A percentile compares a stretch with the other conserved stretches of the same genome.
These are phyloP conservation scores for Nerophis ophidion DNA, from an alignment of 2,113 vertebrate genomes.

Conservation along the genomic window DNA sequence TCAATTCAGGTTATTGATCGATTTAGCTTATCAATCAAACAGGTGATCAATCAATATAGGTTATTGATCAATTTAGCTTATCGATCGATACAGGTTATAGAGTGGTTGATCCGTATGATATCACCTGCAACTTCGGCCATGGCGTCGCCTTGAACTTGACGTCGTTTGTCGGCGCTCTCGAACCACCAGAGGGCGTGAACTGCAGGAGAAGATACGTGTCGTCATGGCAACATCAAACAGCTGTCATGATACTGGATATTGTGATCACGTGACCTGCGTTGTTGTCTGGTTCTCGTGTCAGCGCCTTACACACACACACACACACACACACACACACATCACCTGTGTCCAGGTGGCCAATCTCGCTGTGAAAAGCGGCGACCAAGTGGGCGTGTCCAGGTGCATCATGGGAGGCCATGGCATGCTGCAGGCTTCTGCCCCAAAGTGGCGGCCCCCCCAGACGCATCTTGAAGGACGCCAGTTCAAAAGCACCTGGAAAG, in stretches of 20 bases:
- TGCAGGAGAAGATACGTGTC: constrained; percentile 30
- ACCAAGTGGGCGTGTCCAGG: constrained; percentile 79
- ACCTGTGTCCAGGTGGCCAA: constrained; percentile 84
- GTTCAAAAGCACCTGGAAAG: constrained; percentile 82
- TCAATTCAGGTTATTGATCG: no score
- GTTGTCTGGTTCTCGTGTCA: no score
- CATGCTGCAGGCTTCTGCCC: constrained; percentile 75
- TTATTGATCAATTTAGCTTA: neutral
- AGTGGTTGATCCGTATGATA: constrained; percentile 3
- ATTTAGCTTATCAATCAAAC: neutral
- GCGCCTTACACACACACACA: neutral
- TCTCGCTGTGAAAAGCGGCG: constrained; percentile 84
- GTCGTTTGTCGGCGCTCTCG: constrained; percentile 67
- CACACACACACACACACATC: neutral
- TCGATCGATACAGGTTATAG: neutral
- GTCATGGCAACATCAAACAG: no score
- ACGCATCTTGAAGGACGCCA: constrained; percentile 82
- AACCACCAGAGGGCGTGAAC: constrained; percentile 89
- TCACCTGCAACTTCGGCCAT: constrained; percentile 73
- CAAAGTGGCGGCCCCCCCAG: constrained; percentile 85
- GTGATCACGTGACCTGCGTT: no score
- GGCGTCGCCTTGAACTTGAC: constrained; percentile 78
- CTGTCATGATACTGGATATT: no score
- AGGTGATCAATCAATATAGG: no score
- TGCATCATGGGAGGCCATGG: constrained; percentile 71